phyloP scores from a whole-genome alignment of 2,113 vertebrate genomes.

The Todiramphus saurophagus region DNA sequence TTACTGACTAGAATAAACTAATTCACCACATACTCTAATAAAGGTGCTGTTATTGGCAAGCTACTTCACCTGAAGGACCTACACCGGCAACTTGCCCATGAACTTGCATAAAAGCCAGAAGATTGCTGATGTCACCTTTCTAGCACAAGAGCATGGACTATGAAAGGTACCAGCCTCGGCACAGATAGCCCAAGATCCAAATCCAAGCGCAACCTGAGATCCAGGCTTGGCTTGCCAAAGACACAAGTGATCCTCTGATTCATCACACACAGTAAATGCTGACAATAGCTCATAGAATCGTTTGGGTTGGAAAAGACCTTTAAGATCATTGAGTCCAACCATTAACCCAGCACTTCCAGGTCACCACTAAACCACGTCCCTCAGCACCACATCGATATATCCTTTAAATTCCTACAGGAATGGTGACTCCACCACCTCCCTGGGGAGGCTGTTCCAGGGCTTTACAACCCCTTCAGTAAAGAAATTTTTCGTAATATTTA shows the following conservation, averaged over 20 bases:
- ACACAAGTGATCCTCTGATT: accelerated
- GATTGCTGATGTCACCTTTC: neutral
- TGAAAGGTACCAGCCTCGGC: neutral
- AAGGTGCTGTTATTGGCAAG: neutral
- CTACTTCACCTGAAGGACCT: neutral
- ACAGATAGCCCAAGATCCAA: neutral
- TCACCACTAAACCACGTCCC: neutral
- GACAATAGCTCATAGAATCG: neutral
- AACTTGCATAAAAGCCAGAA: neutral
- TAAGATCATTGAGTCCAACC: neutral
- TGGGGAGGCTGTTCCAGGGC: no score
- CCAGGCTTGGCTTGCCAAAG: neutral
- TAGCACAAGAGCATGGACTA: neutral
- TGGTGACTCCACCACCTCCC: neutral
- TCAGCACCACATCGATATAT: no score
- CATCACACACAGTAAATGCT: neutral
- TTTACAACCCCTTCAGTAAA: neutral
- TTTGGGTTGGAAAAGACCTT: neutral
- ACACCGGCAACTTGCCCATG: neutral
- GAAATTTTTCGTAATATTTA: neutral
- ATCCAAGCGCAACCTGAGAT: neutral
- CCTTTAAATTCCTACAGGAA: neutral
- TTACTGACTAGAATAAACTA: slow-evolving; percentile 29
- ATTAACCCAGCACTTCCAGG: neutral
- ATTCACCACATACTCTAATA: neutral